These are phyloP conservation scores for Aethes cnicana DNA, from an alignment of 2,888 invertebrate genomes.

Conservation along the genomic window DNA sequence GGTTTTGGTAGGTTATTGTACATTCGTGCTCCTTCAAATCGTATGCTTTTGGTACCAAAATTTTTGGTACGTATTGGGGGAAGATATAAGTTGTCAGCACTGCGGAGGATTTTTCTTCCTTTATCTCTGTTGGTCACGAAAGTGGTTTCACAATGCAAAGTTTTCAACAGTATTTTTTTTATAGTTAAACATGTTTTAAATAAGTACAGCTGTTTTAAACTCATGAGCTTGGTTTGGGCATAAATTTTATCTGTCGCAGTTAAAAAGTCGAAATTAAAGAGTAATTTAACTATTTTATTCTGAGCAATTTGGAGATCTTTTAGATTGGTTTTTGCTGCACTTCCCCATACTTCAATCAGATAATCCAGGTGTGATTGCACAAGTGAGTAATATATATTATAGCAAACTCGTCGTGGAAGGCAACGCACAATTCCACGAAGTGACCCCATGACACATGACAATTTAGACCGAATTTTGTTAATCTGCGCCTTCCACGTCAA, in stretches of 20 bases:
- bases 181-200: slow-evolving; percentile 13
- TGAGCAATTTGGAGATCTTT: slow-evolving; percentile 4
- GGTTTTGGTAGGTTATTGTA: no score
- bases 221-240: not conserved
- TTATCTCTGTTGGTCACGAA: no score
- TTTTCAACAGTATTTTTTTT: slow-evolving; percentile 16
- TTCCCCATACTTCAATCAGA: slow-evolving; percentile 8
- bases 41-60: no score
- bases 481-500: slow-evolving; percentile 13
- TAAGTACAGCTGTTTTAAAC: not conserved
- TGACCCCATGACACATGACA: not conserved
- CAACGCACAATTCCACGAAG: not conserved
- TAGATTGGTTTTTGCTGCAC: slow-evolving; percentile 2
- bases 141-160: no score
- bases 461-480: no score
- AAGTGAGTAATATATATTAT: not conserved
- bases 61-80: no score
- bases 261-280: slow-evolving; percentile 5
- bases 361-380: slow-evolving; percentile 3
- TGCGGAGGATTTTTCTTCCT: no score
- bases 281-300: slow-evolving; percentile 15
- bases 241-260: slow-evolving; percentile 1
- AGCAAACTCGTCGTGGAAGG: not conserved
- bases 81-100: no score
- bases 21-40: no score